These are phyloP conservation scores for Brotula barbata DNA, from an alignment of 2,797 vertebrate species.

Conservation along the genomic window DNA sequence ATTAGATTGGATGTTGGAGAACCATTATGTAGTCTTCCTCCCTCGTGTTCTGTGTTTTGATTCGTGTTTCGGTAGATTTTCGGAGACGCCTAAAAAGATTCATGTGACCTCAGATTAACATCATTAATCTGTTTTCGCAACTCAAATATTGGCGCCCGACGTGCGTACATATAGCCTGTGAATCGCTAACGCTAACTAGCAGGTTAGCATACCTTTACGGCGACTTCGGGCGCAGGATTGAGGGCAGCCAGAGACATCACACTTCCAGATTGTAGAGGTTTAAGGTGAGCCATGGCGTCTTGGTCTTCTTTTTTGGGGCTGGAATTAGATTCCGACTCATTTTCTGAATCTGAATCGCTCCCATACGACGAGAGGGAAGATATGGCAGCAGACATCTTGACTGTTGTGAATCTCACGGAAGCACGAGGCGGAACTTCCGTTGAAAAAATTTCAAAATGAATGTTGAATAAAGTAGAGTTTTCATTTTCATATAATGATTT, in stretches of 20 bases:
- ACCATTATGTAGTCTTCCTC: too few relatives aligned
- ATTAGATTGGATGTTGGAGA: too few relatives aligned
- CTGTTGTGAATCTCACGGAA: constrained; percentile 72
- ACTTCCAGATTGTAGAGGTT: constrained; percentile 54
- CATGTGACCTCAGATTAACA: too few relatives aligned
- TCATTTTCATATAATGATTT: too few relatives aligned
- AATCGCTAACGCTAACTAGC: constrained; percentile 42
- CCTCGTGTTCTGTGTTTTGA: too few relatives aligned
- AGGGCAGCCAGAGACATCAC: constrained; percentile 73
- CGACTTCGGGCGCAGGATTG: constrained; percentile 93
- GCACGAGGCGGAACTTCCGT: constrained; percentile 52
- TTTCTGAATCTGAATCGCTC: constrained; percentile 88
- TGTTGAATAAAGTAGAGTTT: neutral
- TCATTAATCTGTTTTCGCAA: too few relatives aligned
- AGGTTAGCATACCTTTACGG: constrained; percentile 88
- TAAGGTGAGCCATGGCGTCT: constrained; percentile 76
- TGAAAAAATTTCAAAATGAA: constrained; percentile 14
- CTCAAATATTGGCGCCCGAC: neutral
- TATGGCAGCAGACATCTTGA: constrained; percentile 87
- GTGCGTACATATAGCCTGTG: too few relatives aligned
- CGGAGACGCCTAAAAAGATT: too few relatives aligned
- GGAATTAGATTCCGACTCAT: constrained; percentile 74
- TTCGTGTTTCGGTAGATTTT: too few relatives aligned
- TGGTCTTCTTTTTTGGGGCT: constrained; percentile 58
- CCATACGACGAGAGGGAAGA: constrained; percentile 88